Evolutionary conservation across 2,797 vertebrate species (phyloP).

Genomic region (Hirundo rustica): DNA sequence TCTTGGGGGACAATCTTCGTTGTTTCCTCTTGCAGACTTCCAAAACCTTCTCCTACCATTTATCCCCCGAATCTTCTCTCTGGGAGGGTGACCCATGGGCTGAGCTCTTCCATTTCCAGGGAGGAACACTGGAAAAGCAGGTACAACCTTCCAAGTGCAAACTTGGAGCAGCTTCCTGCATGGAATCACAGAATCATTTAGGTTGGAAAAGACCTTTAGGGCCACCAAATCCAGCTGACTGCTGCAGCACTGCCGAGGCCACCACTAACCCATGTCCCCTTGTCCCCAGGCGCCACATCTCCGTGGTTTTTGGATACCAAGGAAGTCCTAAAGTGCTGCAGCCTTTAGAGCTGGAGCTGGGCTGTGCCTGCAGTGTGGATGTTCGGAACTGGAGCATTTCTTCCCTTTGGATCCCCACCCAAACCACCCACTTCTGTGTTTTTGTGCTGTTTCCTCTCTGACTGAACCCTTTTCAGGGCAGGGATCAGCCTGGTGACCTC

Average conservation of each 20-base stretch:
- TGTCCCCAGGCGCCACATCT: neutral
- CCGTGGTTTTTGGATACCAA: accelerated
- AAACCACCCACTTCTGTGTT: neutral
- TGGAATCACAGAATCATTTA: neutral
- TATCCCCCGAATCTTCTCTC: neutral
- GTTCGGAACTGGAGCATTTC: neutral
- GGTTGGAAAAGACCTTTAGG: neutral
- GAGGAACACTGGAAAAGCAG: neutral
- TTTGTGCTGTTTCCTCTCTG: neutral
- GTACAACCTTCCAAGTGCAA: neutral
- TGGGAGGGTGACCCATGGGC: neutral
- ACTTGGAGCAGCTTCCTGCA: neutral
- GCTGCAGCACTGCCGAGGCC: neutral
- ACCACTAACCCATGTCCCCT: accelerated
- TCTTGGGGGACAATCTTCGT: neutral
- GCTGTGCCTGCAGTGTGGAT: neutral
- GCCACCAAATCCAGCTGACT: accelerated
- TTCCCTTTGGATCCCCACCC: neutral
- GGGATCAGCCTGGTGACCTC: neutral
- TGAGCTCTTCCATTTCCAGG: neutral
- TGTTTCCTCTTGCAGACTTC: neutral
- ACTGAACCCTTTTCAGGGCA: neutral
- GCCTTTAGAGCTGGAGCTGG: neutral
- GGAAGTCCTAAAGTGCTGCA: neutral
- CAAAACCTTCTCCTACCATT: no score